These are phyloP conservation scores for Peromyscus eremicus DNA, from an alignment of 2,797 vertebrate species.

Conservation along the genomic window DNA sequence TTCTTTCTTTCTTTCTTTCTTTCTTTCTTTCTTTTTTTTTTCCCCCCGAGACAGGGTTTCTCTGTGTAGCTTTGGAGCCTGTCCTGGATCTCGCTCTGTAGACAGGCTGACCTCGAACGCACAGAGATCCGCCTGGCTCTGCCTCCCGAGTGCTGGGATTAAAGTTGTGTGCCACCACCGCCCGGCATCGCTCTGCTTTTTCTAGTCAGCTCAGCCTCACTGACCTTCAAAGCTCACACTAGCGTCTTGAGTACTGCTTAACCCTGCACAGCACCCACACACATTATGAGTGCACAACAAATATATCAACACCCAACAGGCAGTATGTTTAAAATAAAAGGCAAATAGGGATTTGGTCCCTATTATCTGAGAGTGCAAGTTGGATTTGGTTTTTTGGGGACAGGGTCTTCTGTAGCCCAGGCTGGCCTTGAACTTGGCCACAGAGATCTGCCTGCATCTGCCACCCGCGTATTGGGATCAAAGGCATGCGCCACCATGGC, in stretches of 20 bases:
- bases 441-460: neutral
- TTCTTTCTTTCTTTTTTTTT: neutral
- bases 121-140: too few relatives aligned
- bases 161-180: too few relatives aligned
- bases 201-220: neutral
- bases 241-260: neutral
- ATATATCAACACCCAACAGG: neutral
- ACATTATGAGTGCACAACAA: rapidly evolving
- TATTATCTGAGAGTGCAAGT: neutral
- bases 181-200: neutral
- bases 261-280: too few relatives aligned
- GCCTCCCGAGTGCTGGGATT: too few relatives aligned
- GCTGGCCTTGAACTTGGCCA: neutral
- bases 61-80: too few relatives aligned
- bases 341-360: neutral
- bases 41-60: too few relatives aligned
- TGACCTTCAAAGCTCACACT: neutral
- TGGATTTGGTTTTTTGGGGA: neutral
- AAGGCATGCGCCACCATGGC: neutral
- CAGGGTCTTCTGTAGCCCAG: neutral
- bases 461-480: neutral
- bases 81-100: too few relatives aligned
- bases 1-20: too few relatives aligned
- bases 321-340: neutral
- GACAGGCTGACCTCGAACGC: too few relatives aligned